phyloP scores from a whole-genome alignment of 2,888 invertebrate genomes.

The Caradrina clavipalpis region DNA sequence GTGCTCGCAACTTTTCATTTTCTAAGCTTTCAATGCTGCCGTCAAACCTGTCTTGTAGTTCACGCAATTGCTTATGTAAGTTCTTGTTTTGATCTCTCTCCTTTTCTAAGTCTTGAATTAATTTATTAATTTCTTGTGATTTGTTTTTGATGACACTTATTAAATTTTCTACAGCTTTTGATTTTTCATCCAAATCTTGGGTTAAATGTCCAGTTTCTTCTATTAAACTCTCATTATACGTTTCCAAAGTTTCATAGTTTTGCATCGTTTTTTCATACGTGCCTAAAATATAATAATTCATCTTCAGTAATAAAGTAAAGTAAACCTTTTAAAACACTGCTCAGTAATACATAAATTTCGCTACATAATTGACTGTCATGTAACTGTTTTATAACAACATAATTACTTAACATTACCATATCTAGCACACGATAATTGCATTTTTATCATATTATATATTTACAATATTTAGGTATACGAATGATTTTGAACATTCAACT shows the following conservation, averaged over 20 bases:
- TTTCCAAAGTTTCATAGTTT: constrained; percentile 78
- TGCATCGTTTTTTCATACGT: constrained; percentile 76
- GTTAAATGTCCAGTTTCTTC: constrained; percentile 72
- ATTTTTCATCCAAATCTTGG: constrained; percentile 74
- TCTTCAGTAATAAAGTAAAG: neutral
- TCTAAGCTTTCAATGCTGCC: constrained; percentile 69
- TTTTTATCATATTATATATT: no score
- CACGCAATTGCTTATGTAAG: constrained; percentile 70
- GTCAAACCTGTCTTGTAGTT: constrained; percentile 70
- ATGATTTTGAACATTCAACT: no score
- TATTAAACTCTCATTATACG: constrained; percentile 73
- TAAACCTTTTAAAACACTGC: neutral
- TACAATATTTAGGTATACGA: no score
- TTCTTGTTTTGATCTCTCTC: constrained; percentile 72
- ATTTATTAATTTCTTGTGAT: constrained; percentile 76
- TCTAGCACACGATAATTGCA: neutral
- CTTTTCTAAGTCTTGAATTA: constrained; percentile 73
- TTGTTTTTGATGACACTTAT: constrained; percentile 74
- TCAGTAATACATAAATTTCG: neutral
- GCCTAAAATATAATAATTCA: constrained; percentile 59
- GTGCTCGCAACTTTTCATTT: constrained; percentile 73
- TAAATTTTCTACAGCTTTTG: constrained; percentile 75
- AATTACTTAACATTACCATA: neutral
- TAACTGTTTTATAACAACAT: neutral
- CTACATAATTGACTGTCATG: neutral